Percentiles rank a stretch among this genome's conserved stretches.
Conservation (phyloP, 2,113 vertebrate genomes). For the Muntiacus reevesi region DNA sequence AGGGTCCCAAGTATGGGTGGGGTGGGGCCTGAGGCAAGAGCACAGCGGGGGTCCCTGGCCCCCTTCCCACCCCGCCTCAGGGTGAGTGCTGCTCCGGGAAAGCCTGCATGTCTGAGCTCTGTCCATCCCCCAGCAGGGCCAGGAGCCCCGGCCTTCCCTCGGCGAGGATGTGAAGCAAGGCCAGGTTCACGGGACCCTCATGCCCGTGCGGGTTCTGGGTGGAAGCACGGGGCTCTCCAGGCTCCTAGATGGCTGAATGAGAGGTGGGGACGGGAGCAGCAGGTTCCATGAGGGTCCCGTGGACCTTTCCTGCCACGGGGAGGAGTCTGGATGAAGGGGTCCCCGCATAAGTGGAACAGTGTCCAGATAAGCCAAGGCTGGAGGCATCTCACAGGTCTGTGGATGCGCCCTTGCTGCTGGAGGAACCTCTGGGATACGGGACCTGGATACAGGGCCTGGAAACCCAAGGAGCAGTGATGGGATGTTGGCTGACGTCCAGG, state of each 20-base stretch:
- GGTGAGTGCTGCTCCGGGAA: not conserved
- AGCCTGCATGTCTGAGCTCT: not conserved
- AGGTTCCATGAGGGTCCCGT: not conserved
- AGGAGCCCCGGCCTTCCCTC: not conserved
- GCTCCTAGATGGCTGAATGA: not conserved
- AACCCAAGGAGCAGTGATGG: not conserved
- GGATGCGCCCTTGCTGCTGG: not conserved
- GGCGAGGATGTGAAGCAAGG: not conserved
- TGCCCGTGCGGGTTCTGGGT: rapidly evolving
- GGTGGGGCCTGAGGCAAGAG: not conserved
- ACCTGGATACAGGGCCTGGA: not conserved
- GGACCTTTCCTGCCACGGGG: not conserved
- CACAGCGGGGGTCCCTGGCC: not conserved
- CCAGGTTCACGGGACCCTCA: not conserved
- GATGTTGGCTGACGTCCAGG: not conserved
- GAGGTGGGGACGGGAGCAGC: no score
- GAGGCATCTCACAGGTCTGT: not conserved
- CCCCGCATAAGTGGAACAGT: not conserved
- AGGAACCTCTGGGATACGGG: not conserved
- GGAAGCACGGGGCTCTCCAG: not conserved
- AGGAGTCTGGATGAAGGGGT: not conserved
- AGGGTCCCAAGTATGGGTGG: not conserved
- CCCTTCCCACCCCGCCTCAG: not conserved
- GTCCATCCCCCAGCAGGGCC: not conserved
- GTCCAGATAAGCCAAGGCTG: not conserved